These are phyloP conservation scores for Ophioninae sp. DNA, from an alignment of 2,888 invertebrate genomes.

Conservation along the genomic window DNA sequence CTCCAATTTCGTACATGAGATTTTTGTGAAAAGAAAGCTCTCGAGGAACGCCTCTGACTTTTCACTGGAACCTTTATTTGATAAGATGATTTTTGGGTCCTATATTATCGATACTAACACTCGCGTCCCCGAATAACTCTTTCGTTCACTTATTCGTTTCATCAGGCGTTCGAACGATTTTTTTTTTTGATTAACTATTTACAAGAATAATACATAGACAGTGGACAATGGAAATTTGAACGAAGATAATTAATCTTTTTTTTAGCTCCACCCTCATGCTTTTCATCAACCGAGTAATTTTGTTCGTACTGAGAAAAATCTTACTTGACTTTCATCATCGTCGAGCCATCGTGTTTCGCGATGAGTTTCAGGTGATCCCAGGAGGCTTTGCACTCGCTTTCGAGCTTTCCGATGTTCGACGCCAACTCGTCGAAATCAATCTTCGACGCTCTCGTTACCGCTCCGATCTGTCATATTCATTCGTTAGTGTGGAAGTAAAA, in stretches of 20 bases:
- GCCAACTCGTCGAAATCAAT: conserved; percentile 97
- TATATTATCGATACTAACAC: background rate
- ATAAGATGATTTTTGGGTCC: conserved; percentile 1
- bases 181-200: background rate
- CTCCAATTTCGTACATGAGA: conserved; percentile 65
- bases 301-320: conserved; percentile 62
- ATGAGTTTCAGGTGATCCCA: conserved; percentile 98
- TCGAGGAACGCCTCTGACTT: conserved; percentile 36
- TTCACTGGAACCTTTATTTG: conserved; percentile 15
- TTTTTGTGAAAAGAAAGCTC: conserved; percentile 49
- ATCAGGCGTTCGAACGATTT: background rate
- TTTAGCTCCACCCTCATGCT: background rate
- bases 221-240: background rate
- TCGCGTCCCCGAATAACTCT: background rate
- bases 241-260: background rate
- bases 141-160: background rate
- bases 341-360: conserved; percentile 95
- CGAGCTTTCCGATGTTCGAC: conserved; percentile 92
- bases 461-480: conserved; percentile 87
- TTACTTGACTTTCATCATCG: conserved; percentile 93
- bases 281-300: background rate
- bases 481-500: background rate
- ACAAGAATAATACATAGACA: background rate
- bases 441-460: conserved; percentile 94
- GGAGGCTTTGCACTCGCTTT: conserved; percentile 97